Evolutionary conservation across 2,797 vertebrate species (phyloP).

Genomic region (Champsocephalus gunnari): DNA sequence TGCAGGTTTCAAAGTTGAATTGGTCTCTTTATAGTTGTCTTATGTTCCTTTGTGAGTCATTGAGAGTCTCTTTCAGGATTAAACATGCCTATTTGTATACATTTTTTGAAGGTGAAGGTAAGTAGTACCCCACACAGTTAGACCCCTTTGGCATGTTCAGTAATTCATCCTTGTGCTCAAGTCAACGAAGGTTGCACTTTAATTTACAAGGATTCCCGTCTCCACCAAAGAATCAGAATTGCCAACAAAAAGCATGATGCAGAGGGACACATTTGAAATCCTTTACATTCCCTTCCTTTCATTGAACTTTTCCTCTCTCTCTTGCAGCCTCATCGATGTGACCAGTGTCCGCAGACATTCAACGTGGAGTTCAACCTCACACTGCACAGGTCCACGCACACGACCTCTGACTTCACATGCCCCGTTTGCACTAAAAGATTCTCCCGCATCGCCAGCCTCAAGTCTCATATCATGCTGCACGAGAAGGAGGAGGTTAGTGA

Average conservation of each 20-base stretch:
- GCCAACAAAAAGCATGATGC: not conserved
- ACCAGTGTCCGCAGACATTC: conserved; percentile 95
- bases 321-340: conserved; percentile 94
- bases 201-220: not conserved
- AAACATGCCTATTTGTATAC: too few species aligned
- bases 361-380: conserved; percentile 98
- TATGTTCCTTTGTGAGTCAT: too few species aligned
- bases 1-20: too few species aligned
- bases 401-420: conserved; percentile 91
- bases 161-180: too few species aligned
- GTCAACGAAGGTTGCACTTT: too few species aligned
- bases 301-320: conserved; percentile 12
- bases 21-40: too few species aligned
- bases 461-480: conserved; percentile 97
- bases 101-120: too few species aligned
- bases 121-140: too few species aligned
- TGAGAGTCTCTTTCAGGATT: too few species aligned
- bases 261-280: not conserved
- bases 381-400: conserved; percentile 96
- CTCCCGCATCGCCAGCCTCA: conserved; percentile 97
- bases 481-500: conserved; percentile 95
- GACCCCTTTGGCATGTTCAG: too few species aligned
- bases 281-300: not conserved
- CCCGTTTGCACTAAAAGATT: conserved; percentile 96
- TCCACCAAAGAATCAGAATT: not conserved